phyloP scores from a whole-genome alignment of 2,888 invertebrate genomes.

The Latrodectus elegans region DNA sequence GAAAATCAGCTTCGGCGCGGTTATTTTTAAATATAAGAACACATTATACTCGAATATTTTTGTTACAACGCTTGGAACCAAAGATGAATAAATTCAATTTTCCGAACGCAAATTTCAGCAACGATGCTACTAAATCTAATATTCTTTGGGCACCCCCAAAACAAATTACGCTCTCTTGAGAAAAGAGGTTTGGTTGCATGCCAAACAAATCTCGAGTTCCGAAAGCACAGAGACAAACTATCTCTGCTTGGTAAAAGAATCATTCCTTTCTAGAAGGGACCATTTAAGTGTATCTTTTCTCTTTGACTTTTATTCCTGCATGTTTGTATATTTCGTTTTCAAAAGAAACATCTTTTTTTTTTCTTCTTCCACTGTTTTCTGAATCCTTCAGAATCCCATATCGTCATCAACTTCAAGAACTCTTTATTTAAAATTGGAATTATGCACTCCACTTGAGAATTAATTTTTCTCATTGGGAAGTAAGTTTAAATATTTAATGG shows the following conservation, averaged over 20 bases:
- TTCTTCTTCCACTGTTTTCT: too few species aligned
- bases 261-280: slow-evolving; percentile 14
- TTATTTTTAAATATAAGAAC: slow-evolving; percentile 36
- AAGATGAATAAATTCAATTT: slow-evolving; percentile 64
- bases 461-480: too few species aligned
- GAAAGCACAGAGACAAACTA: slow-evolving; percentile 48
- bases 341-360: too few species aligned
- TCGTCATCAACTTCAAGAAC: too few species aligned
- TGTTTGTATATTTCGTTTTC: too few species aligned
- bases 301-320: background rate
- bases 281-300: background rate
- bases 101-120: slow-evolving; percentile 60
- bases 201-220: slow-evolving; percentile 65
- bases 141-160: slow-evolving; percentile 62
- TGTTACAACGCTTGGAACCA: slow-evolving; percentile 8
- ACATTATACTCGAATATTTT: slow-evolving; percentile 51
- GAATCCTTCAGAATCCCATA: too few species aligned
- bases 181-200: slow-evolving; percentile 60
- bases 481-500: too few species aligned
- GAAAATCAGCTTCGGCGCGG: slow-evolving; percentile 20
- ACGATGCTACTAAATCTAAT: slow-evolving; percentile 63
- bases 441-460: too few species aligned
- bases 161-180: slow-evolving; percentile 60
- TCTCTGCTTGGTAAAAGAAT: slow-evolving; percentile 7
- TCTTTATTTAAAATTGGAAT: too few species aligned